Percentiles rank a stretch among this genome's conserved stretches.
Conservation (phyloP, 2,113 vertebrate genomes). For the Poeciliopsis retropinna region DNA sequence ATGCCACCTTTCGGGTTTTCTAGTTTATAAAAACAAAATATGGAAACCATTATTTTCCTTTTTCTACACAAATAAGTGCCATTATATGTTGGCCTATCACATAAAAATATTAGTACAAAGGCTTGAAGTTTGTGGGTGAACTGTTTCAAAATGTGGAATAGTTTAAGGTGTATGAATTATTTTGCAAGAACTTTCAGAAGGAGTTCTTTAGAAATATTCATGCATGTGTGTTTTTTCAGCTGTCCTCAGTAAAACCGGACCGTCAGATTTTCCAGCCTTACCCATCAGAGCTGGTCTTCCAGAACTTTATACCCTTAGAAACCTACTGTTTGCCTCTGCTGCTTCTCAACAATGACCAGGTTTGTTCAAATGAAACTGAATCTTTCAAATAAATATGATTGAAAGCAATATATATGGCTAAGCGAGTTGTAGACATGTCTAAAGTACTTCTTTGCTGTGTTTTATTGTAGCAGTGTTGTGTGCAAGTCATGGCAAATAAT, state of each 20-base stretch:
- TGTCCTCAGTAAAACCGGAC: constrained; percentile 76
- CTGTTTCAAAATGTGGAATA: no score
- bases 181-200: no score
- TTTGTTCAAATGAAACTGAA: constrained; percentile 34
- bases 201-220: background rate
- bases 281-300: constrained; percentile 88
- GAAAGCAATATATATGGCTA: background rate
- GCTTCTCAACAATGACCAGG: constrained; percentile 87
- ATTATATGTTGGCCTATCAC: no score
- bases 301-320: constrained; percentile 81
- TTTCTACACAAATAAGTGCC: no score
- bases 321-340: constrained; percentile 81
- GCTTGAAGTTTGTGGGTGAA: no score
- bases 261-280: constrained; percentile 85
- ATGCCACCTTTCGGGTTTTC: no score
- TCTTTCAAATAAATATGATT: background rate
- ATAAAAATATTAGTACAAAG: no score
- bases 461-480: constrained; percentile 3
- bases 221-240: constrained; percentile 62
- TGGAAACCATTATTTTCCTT: no score
- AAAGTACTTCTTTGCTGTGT: no score
- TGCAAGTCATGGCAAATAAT: background rate
- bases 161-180: no score
- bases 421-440: background rate
- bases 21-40: no score